These are phyloP conservation scores for Macrophya annulata DNA, from an alignment of 2,888 invertebrate species.

Conservation along the genomic window DNA sequence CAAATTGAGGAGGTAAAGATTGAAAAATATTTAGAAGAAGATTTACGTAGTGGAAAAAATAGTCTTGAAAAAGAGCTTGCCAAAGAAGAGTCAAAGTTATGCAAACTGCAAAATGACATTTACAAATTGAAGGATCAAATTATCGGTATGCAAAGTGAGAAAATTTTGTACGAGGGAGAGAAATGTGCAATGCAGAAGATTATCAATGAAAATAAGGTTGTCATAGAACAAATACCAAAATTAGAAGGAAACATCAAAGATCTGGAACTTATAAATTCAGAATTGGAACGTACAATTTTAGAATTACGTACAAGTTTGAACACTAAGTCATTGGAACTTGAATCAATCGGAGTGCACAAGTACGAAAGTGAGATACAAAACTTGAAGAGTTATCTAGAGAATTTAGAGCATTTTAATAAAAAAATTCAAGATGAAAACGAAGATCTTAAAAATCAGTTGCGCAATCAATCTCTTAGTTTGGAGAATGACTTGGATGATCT, in stretches of 20 bases:
- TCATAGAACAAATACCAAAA: slow-evolving; percentile 35
- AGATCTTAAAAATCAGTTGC: slow-evolving; percentile 47
- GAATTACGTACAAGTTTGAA: slow-evolving; percentile 56
- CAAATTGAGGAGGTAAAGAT: neutral
- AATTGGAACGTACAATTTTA: slow-evolving; percentile 50
- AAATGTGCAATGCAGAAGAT: slow-evolving; percentile 53
- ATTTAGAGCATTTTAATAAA: slow-evolving; percentile 55
- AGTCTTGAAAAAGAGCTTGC: slow-evolving; percentile 23
- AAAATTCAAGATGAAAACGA: slow-evolving; percentile 53
- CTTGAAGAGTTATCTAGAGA: slow-evolving; percentile 48
- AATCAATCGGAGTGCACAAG: slow-evolving; percentile 45
- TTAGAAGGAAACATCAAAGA: slow-evolving; percentile 49
- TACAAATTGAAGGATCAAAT: slow-evolving; percentile 55
- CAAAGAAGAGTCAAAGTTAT: slow-evolving; percentile 35
- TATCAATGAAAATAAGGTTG: slow-evolving; percentile 47
- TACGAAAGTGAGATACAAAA: slow-evolving; percentile 58
- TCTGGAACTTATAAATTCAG: slow-evolving; percentile 14
- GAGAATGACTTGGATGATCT: slow-evolving; percentile 56
- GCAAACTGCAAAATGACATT: slow-evolving; percentile 34
- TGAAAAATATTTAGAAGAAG: slow-evolving; percentile 1
- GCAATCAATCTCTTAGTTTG: slow-evolving; percentile 57
- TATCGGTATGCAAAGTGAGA: slow-evolving; percentile 51
- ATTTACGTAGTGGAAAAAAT: neutral
- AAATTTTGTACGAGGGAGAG: slow-evolving; percentile 53
- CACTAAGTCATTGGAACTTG: slow-evolving; percentile 56